Percentiles rank a stretch among this genome's conserved stretches.
Conservation (phyloP, 2,113 vertebrate genomes). For the Toxotes jaculatrix region DNA sequence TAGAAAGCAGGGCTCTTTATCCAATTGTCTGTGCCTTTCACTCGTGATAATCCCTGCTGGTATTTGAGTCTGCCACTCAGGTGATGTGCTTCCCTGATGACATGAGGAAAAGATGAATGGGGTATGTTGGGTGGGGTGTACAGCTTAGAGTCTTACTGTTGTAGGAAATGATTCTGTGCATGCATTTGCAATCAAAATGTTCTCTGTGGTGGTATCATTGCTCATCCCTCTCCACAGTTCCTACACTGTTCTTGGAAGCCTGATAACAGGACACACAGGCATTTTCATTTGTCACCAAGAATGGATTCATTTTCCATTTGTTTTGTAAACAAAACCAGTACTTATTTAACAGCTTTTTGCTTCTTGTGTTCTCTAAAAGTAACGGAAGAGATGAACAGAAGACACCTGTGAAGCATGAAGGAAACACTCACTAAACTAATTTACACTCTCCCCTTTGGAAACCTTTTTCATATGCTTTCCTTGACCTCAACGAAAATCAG, state of each 20-base stretch:
- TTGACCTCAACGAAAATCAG: slow-evolving; percentile 64
- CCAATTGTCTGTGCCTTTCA: slow-evolving; percentile 1
- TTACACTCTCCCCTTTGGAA: slow-evolving; percentile 39
- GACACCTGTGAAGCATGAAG: slow-evolving; percentile 14
- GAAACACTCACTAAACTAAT: slow-evolving; percentile 36
- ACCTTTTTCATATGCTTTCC: slow-evolving; percentile 41
- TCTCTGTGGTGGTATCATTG: neutral
- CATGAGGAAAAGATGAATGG: neutral
- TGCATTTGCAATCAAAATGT: neutral
- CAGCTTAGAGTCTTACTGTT: no score
- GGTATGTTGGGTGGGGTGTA: neutral
- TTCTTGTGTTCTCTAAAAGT: neutral
- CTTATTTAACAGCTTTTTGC: slow-evolving; percentile 21
- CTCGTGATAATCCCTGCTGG: slow-evolving; percentile 35
- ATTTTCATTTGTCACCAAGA: neutral
- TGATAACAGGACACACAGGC: neutral
- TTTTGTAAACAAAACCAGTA: slow-evolving; percentile 23
- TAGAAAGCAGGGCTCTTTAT: slow-evolving; percentile 30
- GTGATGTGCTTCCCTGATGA: slow-evolving; percentile 12
- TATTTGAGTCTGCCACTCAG: slow-evolving; percentile 22
- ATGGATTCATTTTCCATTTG: neutral
- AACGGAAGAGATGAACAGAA: slow-evolving; percentile 32
- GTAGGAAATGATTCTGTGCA: neutral
- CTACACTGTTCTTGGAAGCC: neutral
- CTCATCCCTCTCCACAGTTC: neutral